Evolutionary conservation across 2,888 invertebrate species (phyloP).

Genomic region (Listrodromus nycthemerus): DNA sequence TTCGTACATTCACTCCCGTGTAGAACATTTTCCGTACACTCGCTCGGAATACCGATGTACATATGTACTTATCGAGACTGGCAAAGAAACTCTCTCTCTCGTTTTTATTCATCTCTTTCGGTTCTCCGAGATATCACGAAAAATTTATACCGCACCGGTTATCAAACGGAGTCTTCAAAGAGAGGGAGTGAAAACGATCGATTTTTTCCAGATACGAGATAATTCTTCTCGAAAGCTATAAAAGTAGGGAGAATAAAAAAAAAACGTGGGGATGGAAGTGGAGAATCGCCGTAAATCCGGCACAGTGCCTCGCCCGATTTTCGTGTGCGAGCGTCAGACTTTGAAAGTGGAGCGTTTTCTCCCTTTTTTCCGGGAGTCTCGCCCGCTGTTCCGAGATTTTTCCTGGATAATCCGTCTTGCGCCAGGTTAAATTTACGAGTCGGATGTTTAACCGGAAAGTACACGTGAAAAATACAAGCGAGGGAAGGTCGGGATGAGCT

Average conservation of each 20-base stretch:
- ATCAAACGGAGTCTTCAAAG: constrained; percentile 10
- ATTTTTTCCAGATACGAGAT: constrained; percentile 53
- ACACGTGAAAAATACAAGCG: constrained; percentile 48
- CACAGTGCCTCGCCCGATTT: constrained; percentile 33
- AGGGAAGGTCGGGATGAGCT: constrained; percentile 30
- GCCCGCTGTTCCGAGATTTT: constrained; percentile 69
- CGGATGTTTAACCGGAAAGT: constrained; percentile 68
- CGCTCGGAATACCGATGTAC: not conserved
- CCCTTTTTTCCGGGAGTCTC: constrained; percentile 7
- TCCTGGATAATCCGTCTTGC: constrained; percentile 69
- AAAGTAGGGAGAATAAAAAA: constrained; percentile 41
- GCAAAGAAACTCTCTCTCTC: constrained; percentile 13
- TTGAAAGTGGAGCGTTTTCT: constrained; percentile 62
- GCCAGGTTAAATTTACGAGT: constrained; percentile 71
- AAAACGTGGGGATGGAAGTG: constrained; percentile 25
- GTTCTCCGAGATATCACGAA: not conserved
- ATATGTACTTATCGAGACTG: constrained; percentile 1
- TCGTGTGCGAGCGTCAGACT: constrained; percentile 54
- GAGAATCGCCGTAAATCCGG: constrained; percentile 64
- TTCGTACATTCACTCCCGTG: constrained; percentile 1
- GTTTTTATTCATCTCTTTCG: not conserved
- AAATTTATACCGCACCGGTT: constrained; percentile 22
- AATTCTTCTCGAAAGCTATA: constrained; percentile 58
- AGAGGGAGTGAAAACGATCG: constrained; percentile 32
- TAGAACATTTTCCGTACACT: constrained; percentile 2